Percentiles rank a stretch among this genome's conserved stretches.
These are phyloP conservation scores for Rhingia rostrata DNA, from an alignment of 2,888 invertebrate species.

Conservation along the genomic window DNA sequence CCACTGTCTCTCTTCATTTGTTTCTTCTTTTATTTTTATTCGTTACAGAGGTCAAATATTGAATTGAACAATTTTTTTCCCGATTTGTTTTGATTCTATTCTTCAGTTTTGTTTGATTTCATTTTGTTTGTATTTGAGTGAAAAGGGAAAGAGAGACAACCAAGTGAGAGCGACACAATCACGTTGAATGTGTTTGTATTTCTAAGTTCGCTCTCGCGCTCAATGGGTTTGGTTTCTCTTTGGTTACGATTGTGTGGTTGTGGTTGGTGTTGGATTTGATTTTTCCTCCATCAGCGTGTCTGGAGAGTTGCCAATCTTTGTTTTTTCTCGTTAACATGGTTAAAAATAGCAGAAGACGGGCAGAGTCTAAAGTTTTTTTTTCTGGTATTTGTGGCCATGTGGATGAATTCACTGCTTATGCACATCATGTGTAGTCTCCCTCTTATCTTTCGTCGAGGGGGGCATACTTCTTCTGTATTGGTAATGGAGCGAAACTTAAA, in stretches of 20 bases:
- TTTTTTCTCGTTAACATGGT: conserved; percentile 2
- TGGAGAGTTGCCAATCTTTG: conserved; percentile 24
- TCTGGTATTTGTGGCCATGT: neutral
- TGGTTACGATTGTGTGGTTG: conserved; percentile 6
- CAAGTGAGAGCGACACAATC: neutral
- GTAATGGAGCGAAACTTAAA: conserved; percentile 32
- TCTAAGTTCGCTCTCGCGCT: conserved; percentile 25
- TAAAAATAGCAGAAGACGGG: conserved; percentile 24
- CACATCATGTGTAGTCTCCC: neutral
- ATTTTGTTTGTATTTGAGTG: conserved; percentile 48
- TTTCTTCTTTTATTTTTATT: neutral
- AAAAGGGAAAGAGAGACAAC: conserved; percentile 20
- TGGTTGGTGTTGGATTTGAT: conserved; percentile 12
- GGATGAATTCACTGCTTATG: conserved; percentile 33
- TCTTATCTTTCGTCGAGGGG: conserved; percentile 18
- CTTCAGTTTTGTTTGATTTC: conserved; percentile 68
- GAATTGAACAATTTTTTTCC: conserved; percentile 65
- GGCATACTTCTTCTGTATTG: conserved; percentile 2
- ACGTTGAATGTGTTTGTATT: conserved; percentile 24
- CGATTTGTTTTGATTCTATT: conserved; percentile 72
- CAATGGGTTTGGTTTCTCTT: neutral
- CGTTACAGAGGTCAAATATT: conserved; percentile 62
- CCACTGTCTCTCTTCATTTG: conserved; percentile 18
- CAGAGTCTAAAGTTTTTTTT: neutral
- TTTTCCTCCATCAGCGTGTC: neutral